Evolutionary conservation across 2,113 vertebrate species (phyloP).

Genomic region (Brienomyrus longianalis): DNA sequence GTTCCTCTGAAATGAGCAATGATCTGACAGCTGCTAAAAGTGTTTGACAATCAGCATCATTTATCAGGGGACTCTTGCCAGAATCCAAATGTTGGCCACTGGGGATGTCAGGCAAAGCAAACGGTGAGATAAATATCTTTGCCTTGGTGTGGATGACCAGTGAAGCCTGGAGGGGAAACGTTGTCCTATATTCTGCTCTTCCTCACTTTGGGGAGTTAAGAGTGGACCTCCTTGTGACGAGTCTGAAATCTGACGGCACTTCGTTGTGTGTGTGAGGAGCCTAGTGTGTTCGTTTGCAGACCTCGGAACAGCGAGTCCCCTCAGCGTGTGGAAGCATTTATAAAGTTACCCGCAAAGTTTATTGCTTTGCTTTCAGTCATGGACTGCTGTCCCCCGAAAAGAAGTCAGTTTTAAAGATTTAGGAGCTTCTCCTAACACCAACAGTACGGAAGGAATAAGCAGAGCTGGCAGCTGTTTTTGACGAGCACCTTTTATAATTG

Average conservation of each 20-base stretch:
- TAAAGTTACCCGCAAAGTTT: not conserved
- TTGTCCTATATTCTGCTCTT: not conserved
- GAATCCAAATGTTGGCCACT: conserved; percentile 62
- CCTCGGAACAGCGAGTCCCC: not conserved
- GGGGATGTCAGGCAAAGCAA: conserved; percentile 68
- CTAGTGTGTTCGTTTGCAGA: not conserved
- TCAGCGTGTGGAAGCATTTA: not conserved
- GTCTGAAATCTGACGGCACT: not conserved
- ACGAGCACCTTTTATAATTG: not conserved
- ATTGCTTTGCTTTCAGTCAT: not conserved
- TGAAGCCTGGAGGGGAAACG: not conserved
- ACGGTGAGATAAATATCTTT: conserved; percentile 58
- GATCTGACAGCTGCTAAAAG: conserved; percentile 58
- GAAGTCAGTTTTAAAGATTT: not conserved
- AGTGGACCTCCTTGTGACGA: not conserved
- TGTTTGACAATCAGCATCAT: conserved; percentile 66
- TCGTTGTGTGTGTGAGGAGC: not conserved
- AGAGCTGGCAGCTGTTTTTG: not conserved
- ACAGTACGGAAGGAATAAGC: not conserved
- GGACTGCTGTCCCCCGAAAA: not conserved
- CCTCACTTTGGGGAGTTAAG: not conserved
- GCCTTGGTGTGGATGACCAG: conserved; percentile 41
- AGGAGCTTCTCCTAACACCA: not conserved
- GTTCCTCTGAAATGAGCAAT: conserved; percentile 48
- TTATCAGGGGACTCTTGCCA: conserved; percentile 56